Conservation (phyloP, 2,888 invertebrate genomes). For the Sarcophaga caerulescens region DNA sequence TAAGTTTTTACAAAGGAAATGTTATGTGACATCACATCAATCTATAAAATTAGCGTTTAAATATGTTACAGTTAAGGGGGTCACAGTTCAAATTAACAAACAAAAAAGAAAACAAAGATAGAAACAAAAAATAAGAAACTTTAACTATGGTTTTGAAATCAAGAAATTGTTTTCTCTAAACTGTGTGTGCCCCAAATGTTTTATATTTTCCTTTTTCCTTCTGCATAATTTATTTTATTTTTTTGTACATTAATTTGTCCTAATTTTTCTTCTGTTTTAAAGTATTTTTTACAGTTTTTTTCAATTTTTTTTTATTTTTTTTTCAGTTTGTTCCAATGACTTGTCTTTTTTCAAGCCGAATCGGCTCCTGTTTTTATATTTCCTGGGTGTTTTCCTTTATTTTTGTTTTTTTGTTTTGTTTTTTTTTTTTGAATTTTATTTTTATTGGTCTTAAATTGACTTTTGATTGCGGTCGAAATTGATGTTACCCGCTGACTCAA, state of each 20-base stretch:
- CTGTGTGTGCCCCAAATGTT: too few relatives aligned
- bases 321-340: background rate
- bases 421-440: background rate
- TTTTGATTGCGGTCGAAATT: conserved; percentile 63
- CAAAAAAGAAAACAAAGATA: too few relatives aligned
- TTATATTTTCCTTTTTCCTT: too few relatives aligned
- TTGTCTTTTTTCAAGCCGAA: background rate
- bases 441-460: conserved; percentile 60
- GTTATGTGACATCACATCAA: too few relatives aligned
- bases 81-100: too few relatives aligned
- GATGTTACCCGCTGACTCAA: conserved; percentile 55
- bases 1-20: too few relatives aligned
- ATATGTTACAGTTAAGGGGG: too few relatives aligned
- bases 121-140: too few relatives aligned
- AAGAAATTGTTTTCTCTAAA: too few relatives aligned
- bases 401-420: background rate
- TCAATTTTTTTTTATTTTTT: background rate
- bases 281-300: background rate
- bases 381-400: background rate
- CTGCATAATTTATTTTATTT: background rate
- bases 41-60: too few relatives aligned
- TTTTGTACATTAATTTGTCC: background rate
- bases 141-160: too few relatives aligned
- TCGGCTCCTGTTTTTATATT: background rate
- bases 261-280: background rate